A percentile compares a stretch with the other conserved stretches of the same genome.
These are phyloP conservation scores for Apostichopus californicus DNA, from an alignment of 35 echinoderm and acorn worm genomes.

Conservation along the genomic window DNA sequence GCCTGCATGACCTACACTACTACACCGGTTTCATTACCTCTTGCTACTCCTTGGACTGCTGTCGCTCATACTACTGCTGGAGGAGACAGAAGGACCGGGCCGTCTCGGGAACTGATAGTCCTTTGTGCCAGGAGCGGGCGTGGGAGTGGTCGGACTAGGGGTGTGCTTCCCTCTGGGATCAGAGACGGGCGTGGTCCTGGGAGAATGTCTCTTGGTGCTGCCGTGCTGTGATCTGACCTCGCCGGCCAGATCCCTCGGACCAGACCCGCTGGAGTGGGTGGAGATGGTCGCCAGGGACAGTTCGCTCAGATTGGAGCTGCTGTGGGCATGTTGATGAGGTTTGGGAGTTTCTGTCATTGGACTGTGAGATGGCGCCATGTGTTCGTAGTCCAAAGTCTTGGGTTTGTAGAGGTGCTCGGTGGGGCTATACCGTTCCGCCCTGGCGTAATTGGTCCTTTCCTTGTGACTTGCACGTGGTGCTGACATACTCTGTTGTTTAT, in stretches of 20 bases:
- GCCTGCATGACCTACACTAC: no score
- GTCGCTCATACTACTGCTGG: slow-evolving; percentile 88
- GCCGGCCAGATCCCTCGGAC: slow-evolving; percentile 44
- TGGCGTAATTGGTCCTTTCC: slow-evolving; percentile 61
- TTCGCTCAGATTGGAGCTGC: slow-evolving; percentile 86
- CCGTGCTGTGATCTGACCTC: slow-evolving; percentile 18
- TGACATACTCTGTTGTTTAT: slow-evolving; percentile 31
- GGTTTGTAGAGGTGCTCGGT: slow-evolving; percentile 75
- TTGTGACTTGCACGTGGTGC: slow-evolving; percentile 1
- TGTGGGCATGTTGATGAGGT: slow-evolving; percentile 50
- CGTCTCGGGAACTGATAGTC: slow-evolving; percentile 41
- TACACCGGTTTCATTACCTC: slow-evolving; percentile 43
- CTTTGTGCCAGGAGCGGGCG: not conserved
- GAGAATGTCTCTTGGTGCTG: slow-evolving; percentile 52
- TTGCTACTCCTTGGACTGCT: slow-evolving; percentile 72
- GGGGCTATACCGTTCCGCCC: slow-evolving; percentile 84
- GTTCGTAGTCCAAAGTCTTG: not conserved
- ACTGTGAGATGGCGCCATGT: not conserved
- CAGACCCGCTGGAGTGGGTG: slow-evolving; percentile 74
- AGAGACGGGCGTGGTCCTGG: slow-evolving; percentile 34
- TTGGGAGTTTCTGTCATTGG: not conserved
- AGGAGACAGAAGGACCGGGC: slow-evolving; percentile 73
- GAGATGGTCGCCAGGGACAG: slow-evolving; percentile 70
- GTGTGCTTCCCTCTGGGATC: slow-evolving; percentile 52
- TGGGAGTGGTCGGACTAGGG: slow-evolving; percentile 28